These are phyloP conservation scores for Drosophila mauritiana DNA, from an alignment of 1,140 invertebrate genomes.

Conservation along the genomic window DNA sequence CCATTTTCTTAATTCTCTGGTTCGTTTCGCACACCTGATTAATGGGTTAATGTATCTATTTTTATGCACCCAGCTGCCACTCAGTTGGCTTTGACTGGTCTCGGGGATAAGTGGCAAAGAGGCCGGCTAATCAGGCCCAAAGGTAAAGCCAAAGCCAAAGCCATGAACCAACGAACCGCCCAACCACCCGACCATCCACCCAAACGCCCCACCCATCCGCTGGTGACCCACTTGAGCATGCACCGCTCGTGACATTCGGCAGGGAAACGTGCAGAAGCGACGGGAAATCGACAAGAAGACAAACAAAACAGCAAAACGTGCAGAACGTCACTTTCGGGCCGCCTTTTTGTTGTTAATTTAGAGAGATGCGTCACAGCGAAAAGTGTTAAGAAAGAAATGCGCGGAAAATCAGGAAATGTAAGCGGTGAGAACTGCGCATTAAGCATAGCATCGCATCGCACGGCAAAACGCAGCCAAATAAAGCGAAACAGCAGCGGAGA, in stretches of 20 bases:
- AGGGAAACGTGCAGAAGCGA: slow-evolving; percentile 71
- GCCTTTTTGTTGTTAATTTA: slow-evolving; percentile 3
- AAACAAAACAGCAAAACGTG: slow-evolving; percentile 69
- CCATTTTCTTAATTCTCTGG: neutral
- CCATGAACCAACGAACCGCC: slow-evolving; percentile 1
- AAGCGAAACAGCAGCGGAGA: slow-evolving; percentile 9
- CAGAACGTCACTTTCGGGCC: slow-evolving; percentile 65
- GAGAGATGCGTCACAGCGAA: slow-evolving; percentile 69
- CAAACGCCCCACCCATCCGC: slow-evolving; percentile 46
- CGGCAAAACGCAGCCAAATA: slow-evolving; percentile 51
- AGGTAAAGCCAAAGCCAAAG: slow-evolving; percentile 10
- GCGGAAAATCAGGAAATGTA: slow-evolving; percentile 69
- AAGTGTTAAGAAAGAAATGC: slow-evolving; percentile 46
- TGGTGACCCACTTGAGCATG: slow-evolving; percentile 77
- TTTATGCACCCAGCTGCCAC: slow-evolving; percentile 24
- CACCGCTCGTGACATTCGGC: slow-evolving; percentile 78
- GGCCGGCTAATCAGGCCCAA: slow-evolving; percentile 45
- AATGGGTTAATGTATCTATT: slow-evolving; percentile 41
- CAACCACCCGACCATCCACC: slow-evolving; percentile 3
- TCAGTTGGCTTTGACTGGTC: slow-evolving; percentile 16
- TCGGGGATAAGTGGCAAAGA: slow-evolving; percentile 56
- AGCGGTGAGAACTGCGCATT: slow-evolving; percentile 58
- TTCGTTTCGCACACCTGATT: neutral
- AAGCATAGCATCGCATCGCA: slow-evolving; percentile 21
- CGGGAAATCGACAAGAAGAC: slow-evolving; percentile 63